Evolutionary conservation across 2,113 vertebrate species (phyloP), one percentile per base, ranked within the genome.

Genomic region (Chaenogobius annularis): DNA sequence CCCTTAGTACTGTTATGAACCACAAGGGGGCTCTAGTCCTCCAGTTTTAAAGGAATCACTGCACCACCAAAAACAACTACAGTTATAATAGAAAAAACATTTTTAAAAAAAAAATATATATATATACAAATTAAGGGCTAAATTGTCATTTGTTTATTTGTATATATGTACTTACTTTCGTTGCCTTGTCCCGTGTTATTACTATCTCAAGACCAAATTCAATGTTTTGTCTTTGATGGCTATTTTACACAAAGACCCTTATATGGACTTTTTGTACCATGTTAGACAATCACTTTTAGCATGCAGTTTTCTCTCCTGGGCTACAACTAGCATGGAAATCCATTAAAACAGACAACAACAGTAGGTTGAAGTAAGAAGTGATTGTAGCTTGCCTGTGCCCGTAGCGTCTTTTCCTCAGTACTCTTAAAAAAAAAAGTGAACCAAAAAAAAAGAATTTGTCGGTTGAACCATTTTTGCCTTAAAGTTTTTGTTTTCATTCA

Each of bases 291-390:
- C 56, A 72, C 65, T 70, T 69, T 66, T 71, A 61, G 87, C 85
- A 80, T 83, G 80, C 64, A 77, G 84, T 4, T 85, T 65, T 9
- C 66, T 77, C 17, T 54, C 62, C 50, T 35, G 1, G 58, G 31
- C 68, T 48, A 26, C 65, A 17, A 5, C 67, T 58, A 35, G 66
- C 80, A 82, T 73, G 67, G 55, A 61, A 58, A 43, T 62, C 56
- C 59, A 48, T 77, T 43, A 5, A 20, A 40, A 46, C 59, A 37
- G n/a, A n/a, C n/a, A n/a, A n/a, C n/a, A n/a, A n/a, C n/a, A n/a
- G n/a, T n/a, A n/a, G n/a, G n/a, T n/a, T n/a, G n/a, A n/a, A n/a
- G n/a, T n/a, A n/a, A n/a, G n/a, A n/a, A n/a, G n/a, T n/a, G n/a
- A n/a, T n/a, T n/a, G n/a, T n/a, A n/a, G n/a, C n/a, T n/a, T n/a